Percentiles rank a stretch among this genome's conserved stretches.
Conservation (phyloP, 2,113 vertebrate species). For the Amphiprion ocellaris region DNA sequence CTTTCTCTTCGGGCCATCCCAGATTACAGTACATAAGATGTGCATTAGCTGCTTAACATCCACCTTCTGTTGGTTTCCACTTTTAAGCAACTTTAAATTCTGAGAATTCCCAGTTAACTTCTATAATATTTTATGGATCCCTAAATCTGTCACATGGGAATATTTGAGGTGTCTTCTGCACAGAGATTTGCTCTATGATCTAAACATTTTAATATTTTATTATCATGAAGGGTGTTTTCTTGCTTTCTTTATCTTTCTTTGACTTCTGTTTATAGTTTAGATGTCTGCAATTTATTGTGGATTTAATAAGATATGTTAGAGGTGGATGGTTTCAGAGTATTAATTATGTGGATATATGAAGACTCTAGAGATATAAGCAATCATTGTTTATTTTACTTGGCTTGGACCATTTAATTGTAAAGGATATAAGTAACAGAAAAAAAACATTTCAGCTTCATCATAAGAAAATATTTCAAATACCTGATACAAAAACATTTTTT, state of each 20-base stretch:
- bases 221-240: no score
- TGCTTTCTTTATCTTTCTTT: background rate
- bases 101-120: no score
- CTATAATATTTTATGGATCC: no score
- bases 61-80: no score
- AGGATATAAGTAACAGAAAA: background rate
- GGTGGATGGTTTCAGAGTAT: background rate
- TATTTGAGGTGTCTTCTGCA: no score
- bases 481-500: background rate
- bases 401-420: background rate
- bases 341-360: background rate
- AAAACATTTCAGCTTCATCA: constrained; percentile 12
- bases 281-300: background rate
- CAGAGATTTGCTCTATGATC: no score
- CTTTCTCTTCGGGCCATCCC: no score
- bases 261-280: background rate
- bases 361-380: background rate
- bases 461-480: background rate
- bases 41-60: no score
- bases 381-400: constrained; percentile 10
- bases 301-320: background rate
- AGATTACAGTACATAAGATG: no score
- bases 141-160: no score
- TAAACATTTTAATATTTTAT: no score
- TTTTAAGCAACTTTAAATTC: no score